Base-by-base conservation (phyloP, 2,113 vertebrate genomes). In the Notothenia rossii region DNA sequence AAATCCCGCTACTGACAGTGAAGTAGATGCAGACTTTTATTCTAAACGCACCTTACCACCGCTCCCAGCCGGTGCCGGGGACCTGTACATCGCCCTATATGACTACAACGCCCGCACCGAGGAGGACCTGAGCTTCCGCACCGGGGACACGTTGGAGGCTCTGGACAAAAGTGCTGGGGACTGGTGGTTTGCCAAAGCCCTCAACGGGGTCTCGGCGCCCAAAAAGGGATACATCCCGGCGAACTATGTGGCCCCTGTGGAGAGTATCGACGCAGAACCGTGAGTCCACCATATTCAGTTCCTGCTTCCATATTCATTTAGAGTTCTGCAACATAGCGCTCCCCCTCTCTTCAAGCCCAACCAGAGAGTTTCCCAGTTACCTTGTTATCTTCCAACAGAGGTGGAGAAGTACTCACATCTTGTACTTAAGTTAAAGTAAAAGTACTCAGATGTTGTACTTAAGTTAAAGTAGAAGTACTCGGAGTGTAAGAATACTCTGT, bases 241-340 rank as follows among this genome's bases (percentile, higher is more conserved):
- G 0, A 99, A 99, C 78, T 99, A 98, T 66, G 94, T 99, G 82
- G 98, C 97, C 0, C 93, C 92, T 7, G 92, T 96, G 82, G 93
- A 95, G 71, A 99, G 96, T 67, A 93, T 99, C 0, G 91, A 97
- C 77, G 96, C 98, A 25, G 96, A 99, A 73, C 96, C 93, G 98
- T 99, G 80, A 87, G 81, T 77, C 1, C 11, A 5, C 2, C 5
- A 14, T 15, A 3, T 8, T 40, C 20, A 25, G 15, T 5, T 25
- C 6, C 5, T 56, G 17, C 12, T 20, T 12, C n/a, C 10, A 40
- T 40, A 40, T 40, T 40, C 5, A 40, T 40, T 8, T 40, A 8
- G 7, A 29, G 29, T 29, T 29, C 29, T 29, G 3, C 29, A 29
- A 4, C 29, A 29, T 29, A 29, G 29, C 29, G 29, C 29, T 29